A percentile compares a stretch with the other conserved stretches of the same genome.
Conservation (phyloP, 2,888 invertebrate species). For the Apamea sordens region DNA sequence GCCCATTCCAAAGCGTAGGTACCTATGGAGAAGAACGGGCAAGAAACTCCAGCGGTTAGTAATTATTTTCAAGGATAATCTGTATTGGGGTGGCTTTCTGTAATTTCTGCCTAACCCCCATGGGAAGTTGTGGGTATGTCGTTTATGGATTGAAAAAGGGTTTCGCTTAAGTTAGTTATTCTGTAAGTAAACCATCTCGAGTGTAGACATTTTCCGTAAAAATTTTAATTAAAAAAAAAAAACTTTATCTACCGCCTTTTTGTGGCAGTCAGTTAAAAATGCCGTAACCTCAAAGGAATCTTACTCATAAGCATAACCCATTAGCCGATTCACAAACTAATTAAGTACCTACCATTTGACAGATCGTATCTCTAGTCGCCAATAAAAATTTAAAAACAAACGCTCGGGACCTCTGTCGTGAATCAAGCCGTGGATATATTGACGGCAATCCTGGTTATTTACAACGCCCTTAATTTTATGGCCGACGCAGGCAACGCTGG, state of each 20-base stretch:
- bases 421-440: slow-evolving; percentile 79
- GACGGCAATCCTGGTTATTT: slow-evolving; percentile 80
- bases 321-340: slow-evolving; percentile 50
- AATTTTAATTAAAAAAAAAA: too few relatives aligned
- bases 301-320: slow-evolving; percentile 38
- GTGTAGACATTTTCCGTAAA: neutral
- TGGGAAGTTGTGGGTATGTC: neutral
- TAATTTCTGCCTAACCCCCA: neutral
- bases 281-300: slow-evolving; percentile 9
- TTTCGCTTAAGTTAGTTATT: neutral
- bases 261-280: neutral
- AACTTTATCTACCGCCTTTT: too few relatives aligned
- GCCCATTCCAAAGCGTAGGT: too few relatives aligned
- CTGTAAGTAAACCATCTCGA: neutral
- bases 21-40: too few relatives aligned
- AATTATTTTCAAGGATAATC: neutral
- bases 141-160: neutral
- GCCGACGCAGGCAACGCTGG: slow-evolving; percentile 44
- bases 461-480: slow-evolving; percentile 72
- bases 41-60: too few relatives aligned
- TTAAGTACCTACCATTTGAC: slow-evolving; percentile 64
- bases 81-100: neutral
- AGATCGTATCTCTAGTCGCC: slow-evolving; percentile 66
- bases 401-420: slow-evolving; percentile 62
- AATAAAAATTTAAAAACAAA: slow-evolving; percentile 69